These are phyloP conservation scores for Gadus chalcogrammus DNA, from an alignment of 2,113 vertebrate genomes.

Conservation along the genomic window DNA sequence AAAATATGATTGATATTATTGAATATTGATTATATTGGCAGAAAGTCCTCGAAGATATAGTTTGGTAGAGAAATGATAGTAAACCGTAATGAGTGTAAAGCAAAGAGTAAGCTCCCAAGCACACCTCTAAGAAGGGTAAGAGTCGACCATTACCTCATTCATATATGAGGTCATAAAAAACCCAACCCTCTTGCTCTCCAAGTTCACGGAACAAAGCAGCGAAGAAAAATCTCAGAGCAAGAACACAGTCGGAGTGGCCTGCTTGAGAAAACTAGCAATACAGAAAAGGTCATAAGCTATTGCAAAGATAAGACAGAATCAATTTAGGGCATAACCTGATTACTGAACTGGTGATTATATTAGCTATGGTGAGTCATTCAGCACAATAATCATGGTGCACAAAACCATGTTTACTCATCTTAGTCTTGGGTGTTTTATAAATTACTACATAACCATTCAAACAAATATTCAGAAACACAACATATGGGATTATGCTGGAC, in stretches of 20 bases:
- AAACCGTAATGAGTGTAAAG: too few relatives aligned
- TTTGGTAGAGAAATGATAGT: too few relatives aligned
- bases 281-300: not conserved
- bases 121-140: constrained; percentile 23
- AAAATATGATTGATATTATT: too few relatives aligned
- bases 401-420: too few relatives aligned
- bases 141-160: constrained; percentile 40
- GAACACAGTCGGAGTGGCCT: not conserved
- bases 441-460: too few relatives aligned
- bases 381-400: too few relatives aligned
- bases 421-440: too few relatives aligned
- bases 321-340: not conserved
- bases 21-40: too few relatives aligned
- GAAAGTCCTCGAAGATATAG: too few relatives aligned
- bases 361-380: not conserved
- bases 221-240: constrained; percentile 6
- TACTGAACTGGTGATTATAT: not conserved
- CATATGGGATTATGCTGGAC: too few relatives aligned
- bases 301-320: not conserved
- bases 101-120: not conserved
- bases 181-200: constrained; percentile 40
- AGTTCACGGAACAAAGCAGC: constrained; percentile 13
- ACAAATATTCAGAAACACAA: too few relatives aligned
- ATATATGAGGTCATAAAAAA: constrained; percentile 52
- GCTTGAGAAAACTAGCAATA: not conserved